phyloP scores from a whole-genome alignment of 1,140 invertebrate species.

The Mizuhopecten yessoensis region DNA sequence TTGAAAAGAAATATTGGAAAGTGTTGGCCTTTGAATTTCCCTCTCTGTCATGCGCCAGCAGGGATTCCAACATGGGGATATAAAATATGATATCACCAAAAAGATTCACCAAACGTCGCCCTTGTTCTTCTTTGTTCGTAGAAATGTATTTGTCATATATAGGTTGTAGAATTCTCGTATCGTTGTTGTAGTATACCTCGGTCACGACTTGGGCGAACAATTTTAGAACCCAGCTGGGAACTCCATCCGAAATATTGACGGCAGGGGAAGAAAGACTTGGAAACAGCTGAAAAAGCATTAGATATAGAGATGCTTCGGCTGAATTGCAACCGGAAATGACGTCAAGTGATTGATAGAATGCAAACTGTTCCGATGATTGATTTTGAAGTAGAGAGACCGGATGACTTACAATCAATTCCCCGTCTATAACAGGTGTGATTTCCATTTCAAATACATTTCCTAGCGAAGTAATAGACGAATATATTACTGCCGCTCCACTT shows the following conservation, averaged over 20 bases:
- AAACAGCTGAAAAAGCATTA: slow-evolving; percentile 52
- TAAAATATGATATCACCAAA: slow-evolving; percentile 69
- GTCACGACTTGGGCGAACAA: slow-evolving; percentile 59
- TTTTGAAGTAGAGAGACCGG: slow-evolving; percentile 54
- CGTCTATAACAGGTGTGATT: slow-evolving; percentile 66
- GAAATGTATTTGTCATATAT: slow-evolving; percentile 62
- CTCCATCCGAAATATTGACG: slow-evolving; percentile 60
- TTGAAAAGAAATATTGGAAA: slow-evolving; percentile 68
- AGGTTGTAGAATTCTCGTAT: slow-evolving; percentile 41
- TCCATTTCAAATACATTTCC: slow-evolving; percentile 24
- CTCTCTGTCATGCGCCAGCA: slow-evolving; percentile 48
- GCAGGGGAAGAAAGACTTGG: slow-evolving; percentile 52
- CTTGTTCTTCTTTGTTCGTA: slow-evolving; percentile 57
- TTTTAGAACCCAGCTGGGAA: slow-evolving; percentile 59
- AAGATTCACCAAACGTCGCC: slow-evolving; percentile 58
- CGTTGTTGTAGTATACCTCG: slow-evolving; percentile 57
- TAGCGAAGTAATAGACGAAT: background rate
- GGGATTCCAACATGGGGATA: slow-evolving; percentile 58
- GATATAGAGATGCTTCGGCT: slow-evolving; percentile 66
- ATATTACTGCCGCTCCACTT: background rate
- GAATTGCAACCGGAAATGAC: slow-evolving; percentile 68
- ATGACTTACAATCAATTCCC: slow-evolving; percentile 56
- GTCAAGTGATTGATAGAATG: slow-evolving; percentile 63
- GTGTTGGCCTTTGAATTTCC: background rate
- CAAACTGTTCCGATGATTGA: slow-evolving; percentile 45